phyloP scores from a whole-genome alignment of 2,888 invertebrate genomes.

The Calliphora vomitoria region DNA sequence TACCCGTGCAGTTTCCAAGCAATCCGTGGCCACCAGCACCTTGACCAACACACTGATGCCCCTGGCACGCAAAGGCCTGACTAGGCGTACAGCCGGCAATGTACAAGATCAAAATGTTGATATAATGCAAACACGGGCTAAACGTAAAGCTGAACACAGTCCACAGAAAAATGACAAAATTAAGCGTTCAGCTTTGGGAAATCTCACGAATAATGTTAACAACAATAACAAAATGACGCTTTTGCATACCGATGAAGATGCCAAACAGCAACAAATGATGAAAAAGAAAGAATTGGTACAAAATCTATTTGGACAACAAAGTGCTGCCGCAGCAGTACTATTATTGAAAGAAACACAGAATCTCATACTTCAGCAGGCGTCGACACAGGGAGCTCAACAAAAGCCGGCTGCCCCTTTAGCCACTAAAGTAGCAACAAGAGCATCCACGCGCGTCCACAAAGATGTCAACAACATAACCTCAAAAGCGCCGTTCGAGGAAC shows the following conservation, averaged over 20 bases:
- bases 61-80: constrained; percentile 80
- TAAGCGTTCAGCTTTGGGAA: constrained; percentile 94
- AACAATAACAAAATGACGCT: constrained; percentile 77
- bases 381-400: constrained; percentile 44
- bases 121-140: constrained; percentile 85
- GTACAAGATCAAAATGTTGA: constrained; percentile 81
- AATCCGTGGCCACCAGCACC: constrained; percentile 73
- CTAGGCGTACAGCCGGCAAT: constrained; percentile 78
- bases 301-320: constrained; percentile 62
- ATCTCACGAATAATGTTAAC: constrained; percentile 89
- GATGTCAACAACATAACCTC: constrained; percentile 70
- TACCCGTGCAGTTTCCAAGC: constrained; percentile 79
- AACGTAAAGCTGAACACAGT: constrained; percentile 93
- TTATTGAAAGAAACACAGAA: constrained; percentile 69
- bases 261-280: constrained; percentile 83
- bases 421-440: constrained; percentile 80
- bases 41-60: constrained; percentile 78
- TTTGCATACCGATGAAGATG: constrained; percentile 80
- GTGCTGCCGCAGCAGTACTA: constrained; percentile 56
- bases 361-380: constrained; percentile 44
- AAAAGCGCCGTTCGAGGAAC: constrained; percentile 68
- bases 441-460: constrained; percentile 77
- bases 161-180: constrained; percentile 90
- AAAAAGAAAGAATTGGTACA: constrained; percentile 73
- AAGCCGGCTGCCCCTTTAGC: constrained; percentile 43